Evolutionary conservation across 2,888 invertebrate species (phyloP).

Genomic region (Baccha elongata): DNA sequence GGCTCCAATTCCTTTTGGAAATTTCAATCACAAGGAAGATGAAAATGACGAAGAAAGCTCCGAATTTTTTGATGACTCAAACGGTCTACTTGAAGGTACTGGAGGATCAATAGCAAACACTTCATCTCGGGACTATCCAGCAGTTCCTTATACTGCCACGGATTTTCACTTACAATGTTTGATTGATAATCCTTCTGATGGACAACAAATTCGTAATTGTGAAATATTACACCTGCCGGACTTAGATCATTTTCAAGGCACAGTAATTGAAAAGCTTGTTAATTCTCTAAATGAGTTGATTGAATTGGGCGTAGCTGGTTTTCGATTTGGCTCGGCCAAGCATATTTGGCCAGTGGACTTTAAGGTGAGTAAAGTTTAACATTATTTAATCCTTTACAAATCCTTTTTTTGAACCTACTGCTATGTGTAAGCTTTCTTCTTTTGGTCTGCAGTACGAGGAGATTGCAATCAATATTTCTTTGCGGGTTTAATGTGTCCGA

Average conservation of each 20-base stretch:
- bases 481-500: no score
- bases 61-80: no score
- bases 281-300: neutral
- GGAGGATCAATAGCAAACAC: constrained; percentile 84
- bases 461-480: no score
- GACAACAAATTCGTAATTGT: neutral
- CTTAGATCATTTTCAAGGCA: neutral
- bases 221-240: neutral
- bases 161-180: neutral
- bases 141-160: constrained; percentile 84
- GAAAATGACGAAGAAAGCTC: no score
- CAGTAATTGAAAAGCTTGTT: neutral
- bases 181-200: neutral
- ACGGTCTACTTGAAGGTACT: constrained; percentile 84
- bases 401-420: no score
- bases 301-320: neutral
- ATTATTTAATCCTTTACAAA: no score
- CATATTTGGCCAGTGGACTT: constrained; percentile 92
- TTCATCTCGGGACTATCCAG: constrained; percentile 83
- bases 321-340: constrained; percentile 91
- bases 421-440: no score
- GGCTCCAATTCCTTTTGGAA: no score
- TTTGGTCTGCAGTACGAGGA: no score
- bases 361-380: constrained; percentile 69
- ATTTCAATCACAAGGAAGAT: no score